These are phyloP conservation scores for Phoxinus phoxinus DNA, from an alignment of 2,113 vertebrate species.

Conservation along the genomic window DNA sequence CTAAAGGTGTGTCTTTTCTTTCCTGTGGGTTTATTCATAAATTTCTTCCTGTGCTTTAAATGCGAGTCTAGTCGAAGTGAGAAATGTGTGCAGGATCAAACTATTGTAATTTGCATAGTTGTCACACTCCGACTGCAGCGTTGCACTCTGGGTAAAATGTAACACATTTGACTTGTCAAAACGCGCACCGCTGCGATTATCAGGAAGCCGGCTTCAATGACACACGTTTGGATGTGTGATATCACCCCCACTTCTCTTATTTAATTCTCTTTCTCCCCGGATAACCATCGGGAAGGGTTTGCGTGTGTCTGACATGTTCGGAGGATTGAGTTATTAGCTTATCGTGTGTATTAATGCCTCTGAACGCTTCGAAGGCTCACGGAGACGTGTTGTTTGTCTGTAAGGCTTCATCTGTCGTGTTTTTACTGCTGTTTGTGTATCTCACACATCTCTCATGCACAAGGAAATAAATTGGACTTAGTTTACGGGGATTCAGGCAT, in stretches of 20 bases:
- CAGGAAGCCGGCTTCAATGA: conserved; percentile 39
- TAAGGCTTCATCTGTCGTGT: not conserved
- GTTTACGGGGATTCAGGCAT: not conserved
- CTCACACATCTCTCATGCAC: not conserved
- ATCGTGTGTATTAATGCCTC: conserved; percentile 20
- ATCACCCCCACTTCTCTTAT: conserved; percentile 27
- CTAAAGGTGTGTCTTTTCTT: not conserved
- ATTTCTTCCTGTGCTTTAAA: no score
- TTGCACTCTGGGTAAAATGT: conserved; percentile 49
- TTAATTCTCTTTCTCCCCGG: conserved; percentile 25
- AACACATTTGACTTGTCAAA: conserved; percentile 58
- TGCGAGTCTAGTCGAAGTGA: not conserved
- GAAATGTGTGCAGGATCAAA: not conserved
- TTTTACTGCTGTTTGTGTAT: not conserved
- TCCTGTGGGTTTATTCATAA: not conserved
- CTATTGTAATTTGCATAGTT: conserved; percentile 46
- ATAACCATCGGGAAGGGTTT: not conserved
- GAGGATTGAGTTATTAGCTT: conserved; percentile 13
- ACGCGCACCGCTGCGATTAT: conserved; percentile 44
- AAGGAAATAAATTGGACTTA: not conserved
- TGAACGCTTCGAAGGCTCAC: conserved; percentile 5
- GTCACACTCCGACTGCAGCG: conserved; percentile 47
- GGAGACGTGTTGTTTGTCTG: not conserved
- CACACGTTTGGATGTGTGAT: conserved; percentile 47
- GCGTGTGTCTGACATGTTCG: conserved; percentile 5